Percentiles rank a stretch among this genome's conserved stretches.
Conservation (phyloP, 1,140 invertebrate species). For the Globodera rostochiensis region DNA sequence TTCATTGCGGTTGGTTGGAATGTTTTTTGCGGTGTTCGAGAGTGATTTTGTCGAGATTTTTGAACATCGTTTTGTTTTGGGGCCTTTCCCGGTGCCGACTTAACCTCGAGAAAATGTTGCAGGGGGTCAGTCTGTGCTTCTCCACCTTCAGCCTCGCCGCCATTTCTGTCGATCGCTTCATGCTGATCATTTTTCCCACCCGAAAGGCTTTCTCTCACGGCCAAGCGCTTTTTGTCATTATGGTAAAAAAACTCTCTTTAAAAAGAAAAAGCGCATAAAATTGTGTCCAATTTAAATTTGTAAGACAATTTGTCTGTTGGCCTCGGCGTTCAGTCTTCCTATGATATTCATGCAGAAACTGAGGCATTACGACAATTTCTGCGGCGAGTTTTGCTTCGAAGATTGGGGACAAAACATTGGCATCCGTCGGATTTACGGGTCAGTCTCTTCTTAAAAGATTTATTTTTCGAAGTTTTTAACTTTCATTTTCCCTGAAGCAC, state of each 20-base stretch:
- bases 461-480: no score
- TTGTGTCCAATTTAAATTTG: conserved; percentile 40
- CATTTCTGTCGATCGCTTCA: conserved; percentile 63
- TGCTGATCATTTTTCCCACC: conserved; percentile 62
- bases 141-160: conserved; percentile 63
- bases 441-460: not conserved
- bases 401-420: conserved; percentile 51
- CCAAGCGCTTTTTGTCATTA: conserved; percentile 57
- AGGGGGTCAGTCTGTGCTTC: conserved; percentile 59
- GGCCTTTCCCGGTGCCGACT: not conserved
- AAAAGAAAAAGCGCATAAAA: conserved; percentile 7
- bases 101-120: not conserved
- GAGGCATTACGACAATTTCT: conserved; percentile 50
- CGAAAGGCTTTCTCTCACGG: conserved; percentile 59
- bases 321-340: conserved; percentile 50
- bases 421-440: conserved; percentile 54
- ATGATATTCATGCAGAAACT: conserved; percentile 59
- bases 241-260: conserved; percentile 37
- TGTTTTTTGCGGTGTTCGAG: not conserved
- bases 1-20: conserved; percentile 51
- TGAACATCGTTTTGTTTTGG: not conserved
- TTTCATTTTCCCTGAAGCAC: conserved; percentile 28
- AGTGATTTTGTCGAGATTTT: not conserved
- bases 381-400: conserved; percentile 59
- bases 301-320: conserved; percentile 56